Percentiles rank a stretch among this genome's conserved stretches.
These are phyloP conservation scores for Nothobranchius kuhntae DNA, from an alignment of 2,113 vertebrate genomes.

Conservation along the genomic window DNA sequence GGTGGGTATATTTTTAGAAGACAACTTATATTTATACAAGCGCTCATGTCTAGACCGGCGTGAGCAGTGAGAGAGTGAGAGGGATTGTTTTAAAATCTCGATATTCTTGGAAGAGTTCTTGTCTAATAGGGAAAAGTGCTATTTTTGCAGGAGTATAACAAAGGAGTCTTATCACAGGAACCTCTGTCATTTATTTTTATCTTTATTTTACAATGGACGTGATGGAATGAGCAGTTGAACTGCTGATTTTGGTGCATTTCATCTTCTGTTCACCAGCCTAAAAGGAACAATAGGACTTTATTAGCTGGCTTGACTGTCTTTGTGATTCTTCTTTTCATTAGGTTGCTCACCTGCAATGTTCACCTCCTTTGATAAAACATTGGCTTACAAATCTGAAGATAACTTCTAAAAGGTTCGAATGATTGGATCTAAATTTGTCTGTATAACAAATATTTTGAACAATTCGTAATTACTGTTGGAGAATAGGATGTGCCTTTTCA, in stretches of 20 bases:
- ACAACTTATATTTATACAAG: constrained; percentile 77
- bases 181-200: constrained; percentile 57
- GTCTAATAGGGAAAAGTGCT: constrained; percentile 66
- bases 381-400: constrained; percentile 27
- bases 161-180: constrained; percentile 58
- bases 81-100: constrained; percentile 79
- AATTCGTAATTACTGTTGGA: constrained; percentile 21
- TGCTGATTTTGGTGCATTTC: constrained; percentile 67
- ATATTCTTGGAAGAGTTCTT: constrained; percentile 59
- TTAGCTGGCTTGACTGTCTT: constrained; percentile 57
- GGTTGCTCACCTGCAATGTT: constrained; percentile 40
- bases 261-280: constrained; percentile 39
- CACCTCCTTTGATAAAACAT: constrained; percentile 41
- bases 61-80: constrained; percentile 61
- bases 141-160: constrained; percentile 75
- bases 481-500: constrained; percentile 69
- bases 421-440: constrained; percentile 23
- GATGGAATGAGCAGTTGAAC: constrained; percentile 70
- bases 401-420: constrained; percentile 32
- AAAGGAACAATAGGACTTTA: constrained; percentile 55
- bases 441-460: constrained; percentile 12
- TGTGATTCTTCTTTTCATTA: constrained; percentile 30
- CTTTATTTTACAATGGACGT: constrained; percentile 46
- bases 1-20: constrained; percentile 74
- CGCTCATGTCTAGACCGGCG: constrained; percentile 50